Evolutionary conservation across 2,113 vertebrate genomes (phyloP).

Genomic region (Engystomops pustulosus): DNA sequence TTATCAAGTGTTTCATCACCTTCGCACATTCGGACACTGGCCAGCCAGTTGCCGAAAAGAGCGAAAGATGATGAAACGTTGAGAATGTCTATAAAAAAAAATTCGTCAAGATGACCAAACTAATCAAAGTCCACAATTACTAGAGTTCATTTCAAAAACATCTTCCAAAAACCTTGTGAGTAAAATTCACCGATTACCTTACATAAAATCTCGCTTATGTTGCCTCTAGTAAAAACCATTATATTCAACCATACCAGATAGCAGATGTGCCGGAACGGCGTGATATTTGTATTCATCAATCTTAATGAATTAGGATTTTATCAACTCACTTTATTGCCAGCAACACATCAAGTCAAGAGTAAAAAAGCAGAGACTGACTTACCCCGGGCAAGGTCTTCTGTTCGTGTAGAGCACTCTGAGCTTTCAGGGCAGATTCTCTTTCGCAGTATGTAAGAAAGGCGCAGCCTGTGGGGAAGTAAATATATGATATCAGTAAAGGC

Average conservation of each 20-base stretch:
- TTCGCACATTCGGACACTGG: too few species aligned
- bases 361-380: conserved; percentile 64
- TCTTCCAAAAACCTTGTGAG: neutral
- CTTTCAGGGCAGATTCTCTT: conserved; percentile 83
- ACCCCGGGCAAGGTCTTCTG: conserved; percentile 85
- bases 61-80: too few species aligned
- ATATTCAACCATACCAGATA: neutral
- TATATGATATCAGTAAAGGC: neutral
- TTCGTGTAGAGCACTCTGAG: conserved; percentile 83
- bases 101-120: neutral
- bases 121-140: neutral
- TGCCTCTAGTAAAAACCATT: too few species aligned
- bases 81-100: neutral
- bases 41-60: too few species aligned
- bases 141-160: neutral
- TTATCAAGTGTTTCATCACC: neutral
- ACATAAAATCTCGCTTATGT: too few species aligned
- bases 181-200: too few species aligned
- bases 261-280: neutral
- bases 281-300: neutral
- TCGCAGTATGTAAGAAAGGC: conserved; percentile 86
- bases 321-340: neutral
- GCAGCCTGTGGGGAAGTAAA: conserved; percentile 72
- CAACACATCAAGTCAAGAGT: neutral
- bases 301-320: neutral